phyloP scores from a whole-genome alignment of 1,140 invertebrate genomes.

The Paraescarpia echinospica region DNA sequence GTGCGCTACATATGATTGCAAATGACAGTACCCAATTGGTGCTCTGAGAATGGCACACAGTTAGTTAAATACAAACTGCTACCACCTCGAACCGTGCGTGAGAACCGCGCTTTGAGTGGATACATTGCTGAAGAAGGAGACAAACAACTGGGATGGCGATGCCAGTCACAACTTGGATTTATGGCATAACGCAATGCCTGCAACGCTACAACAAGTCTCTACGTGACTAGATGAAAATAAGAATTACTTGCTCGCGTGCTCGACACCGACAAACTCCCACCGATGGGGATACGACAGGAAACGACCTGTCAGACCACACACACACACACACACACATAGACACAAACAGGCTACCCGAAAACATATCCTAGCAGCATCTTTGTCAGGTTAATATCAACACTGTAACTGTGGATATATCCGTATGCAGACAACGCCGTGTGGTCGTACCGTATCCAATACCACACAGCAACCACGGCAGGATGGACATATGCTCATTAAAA shows the following conservation, averaged over 20 bases:
- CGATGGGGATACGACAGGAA: background rate
- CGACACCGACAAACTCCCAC: background rate
- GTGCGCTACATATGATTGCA: background rate
- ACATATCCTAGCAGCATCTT: background rate
- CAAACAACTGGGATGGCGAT: background rate
- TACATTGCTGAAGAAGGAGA: background rate
- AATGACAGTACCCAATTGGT: background rate
- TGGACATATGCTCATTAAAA: background rate
- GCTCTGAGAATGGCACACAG: background rate
- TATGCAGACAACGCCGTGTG: background rate
- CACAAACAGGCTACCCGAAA: background rate
- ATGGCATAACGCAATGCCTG: background rate
- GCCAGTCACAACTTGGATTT: background rate
- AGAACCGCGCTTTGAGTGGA: background rate
- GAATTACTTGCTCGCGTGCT: too few species aligned
- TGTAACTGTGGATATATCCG: background rate
- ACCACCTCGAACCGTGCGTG: background rate
- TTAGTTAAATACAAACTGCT: background rate
- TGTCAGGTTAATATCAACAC: constrained; percentile 1
- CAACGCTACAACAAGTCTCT: background rate
- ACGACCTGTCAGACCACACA: background rate
- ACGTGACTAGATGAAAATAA: background rate
- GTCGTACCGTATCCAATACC: background rate
- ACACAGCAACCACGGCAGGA: background rate
- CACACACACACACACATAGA: background rate